These are phyloP conservation scores for Alces alces DNA, from an alignment of 2,113 vertebrate species.

Conservation along the genomic window DNA sequence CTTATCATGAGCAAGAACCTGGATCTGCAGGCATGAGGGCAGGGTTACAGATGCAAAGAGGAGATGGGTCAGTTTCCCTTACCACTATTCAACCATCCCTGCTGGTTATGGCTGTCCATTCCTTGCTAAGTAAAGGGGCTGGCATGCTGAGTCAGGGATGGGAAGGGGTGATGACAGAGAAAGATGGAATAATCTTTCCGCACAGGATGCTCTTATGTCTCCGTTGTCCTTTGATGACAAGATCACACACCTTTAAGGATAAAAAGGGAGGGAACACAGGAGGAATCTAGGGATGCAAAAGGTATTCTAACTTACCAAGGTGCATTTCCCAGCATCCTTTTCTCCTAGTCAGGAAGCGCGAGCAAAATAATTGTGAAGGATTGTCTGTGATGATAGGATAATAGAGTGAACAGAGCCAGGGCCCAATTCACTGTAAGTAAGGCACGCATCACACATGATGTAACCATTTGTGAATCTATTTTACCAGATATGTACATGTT, in stretches of 20 bases:
- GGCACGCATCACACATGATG: not conserved
- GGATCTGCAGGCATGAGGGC: not conserved
- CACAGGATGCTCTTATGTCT: not conserved
- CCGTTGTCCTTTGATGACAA: not conserved
- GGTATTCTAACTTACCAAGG: not conserved
- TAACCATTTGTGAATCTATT: not conserved
- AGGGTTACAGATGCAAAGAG: not conserved
- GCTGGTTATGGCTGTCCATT: too few relatives aligned
- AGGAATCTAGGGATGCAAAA: not conserved
- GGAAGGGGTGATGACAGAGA: not conserved
- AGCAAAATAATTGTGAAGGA: not conserved
- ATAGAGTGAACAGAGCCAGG: not conserved
- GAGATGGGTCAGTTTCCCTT: not conserved
- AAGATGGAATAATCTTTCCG: not conserved
- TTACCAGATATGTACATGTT: not conserved
- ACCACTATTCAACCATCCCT: not conserved
- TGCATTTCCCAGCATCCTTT: not conserved
- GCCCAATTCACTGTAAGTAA: not conserved
- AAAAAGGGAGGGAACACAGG: not conserved
- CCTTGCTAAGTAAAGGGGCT: not conserved
- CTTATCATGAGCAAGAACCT: not conserved
- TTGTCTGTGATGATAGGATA: not conserved
- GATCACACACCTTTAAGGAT: not conserved
- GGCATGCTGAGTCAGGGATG: not conserved
- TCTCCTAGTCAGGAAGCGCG: not conserved